phyloP scores from a whole-genome alignment of 2,797 vertebrate species.

The Knipowitschia caucasica region DNA sequence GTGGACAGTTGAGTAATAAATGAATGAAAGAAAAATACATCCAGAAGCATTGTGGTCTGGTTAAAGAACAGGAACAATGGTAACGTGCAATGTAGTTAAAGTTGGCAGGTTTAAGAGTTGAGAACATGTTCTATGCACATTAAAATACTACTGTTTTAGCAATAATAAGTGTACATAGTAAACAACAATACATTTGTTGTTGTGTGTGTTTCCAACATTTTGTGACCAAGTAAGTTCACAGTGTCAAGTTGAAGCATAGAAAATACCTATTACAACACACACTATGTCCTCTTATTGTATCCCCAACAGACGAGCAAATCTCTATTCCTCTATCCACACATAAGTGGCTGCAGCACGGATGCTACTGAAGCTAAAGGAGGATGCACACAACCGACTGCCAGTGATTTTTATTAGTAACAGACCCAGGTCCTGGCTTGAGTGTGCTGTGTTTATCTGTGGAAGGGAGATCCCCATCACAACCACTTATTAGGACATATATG shows the following conservation, averaged over 20 bases:
- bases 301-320: constrained; percentile 13
- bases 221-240: constrained; percentile 17
- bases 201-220: constrained; percentile 2
- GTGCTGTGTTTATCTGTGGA: constrained; percentile 61
- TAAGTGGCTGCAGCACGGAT: constrained; percentile 23
- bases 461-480: constrained; percentile 69
- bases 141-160: no score
- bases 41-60: background rate
- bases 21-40: constrained; percentile 11
- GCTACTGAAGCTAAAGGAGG: constrained; percentile 40
- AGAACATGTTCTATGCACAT: no score
- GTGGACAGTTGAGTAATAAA: constrained; percentile 16
- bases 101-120: no score
- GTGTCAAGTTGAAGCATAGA: background rate
- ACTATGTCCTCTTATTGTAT: background rate
- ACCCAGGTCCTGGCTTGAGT: constrained; percentile 48
- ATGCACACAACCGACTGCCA: constrained; percentile 44
- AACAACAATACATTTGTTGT: no score
- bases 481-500: constrained; percentile 71
- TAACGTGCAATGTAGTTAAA: no score
- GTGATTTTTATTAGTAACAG: constrained; percentile 60
- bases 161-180: constrained; percentile 3
- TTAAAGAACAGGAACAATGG: background rate
- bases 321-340: constrained; percentile 27
- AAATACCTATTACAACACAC: constrained; percentile 7